Base-by-base conservation (phyloP, 2,888 invertebrate species). In the Euphydryas editha region DNA sequence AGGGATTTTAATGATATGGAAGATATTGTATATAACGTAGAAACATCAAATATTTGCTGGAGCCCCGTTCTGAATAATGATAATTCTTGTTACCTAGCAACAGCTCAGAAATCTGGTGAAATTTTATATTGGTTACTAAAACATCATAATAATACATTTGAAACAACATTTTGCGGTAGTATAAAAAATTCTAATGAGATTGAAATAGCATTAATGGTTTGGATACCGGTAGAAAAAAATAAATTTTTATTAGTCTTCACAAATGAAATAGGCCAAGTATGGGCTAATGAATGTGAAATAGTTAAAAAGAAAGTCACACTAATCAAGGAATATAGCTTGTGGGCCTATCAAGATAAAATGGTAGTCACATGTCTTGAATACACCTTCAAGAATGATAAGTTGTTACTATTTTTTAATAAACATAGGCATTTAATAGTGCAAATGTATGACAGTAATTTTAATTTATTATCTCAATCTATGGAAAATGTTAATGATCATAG, bases 271-370 rank as follows among this genome's bases (percentile, higher is more conserved):
- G 92, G 92, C 1, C 79, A 84, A 76, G 75, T 92, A 24, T 63
- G 76, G 59, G 69, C 73, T 0, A 75, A 79, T 37, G 72, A 84
- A 30, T 87, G 82, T 72, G 37, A 72, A 59, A 70, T 83, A 55
- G 67, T 75, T 6, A 72, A 78, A 24, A 67, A 75, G 44, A 62
- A 61, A 13, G 59, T 90, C 1, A 71, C 69, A 36, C 59, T 78
- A 42, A 21, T 74, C 17, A 68, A 78, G n/a, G 56, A 72, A 0
- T 66, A 77, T 17, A 59, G 60, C 5, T 51, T 88, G 36, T 92
- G 91, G 91, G 37, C 76, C 5, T 73, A 85, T 56, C 82, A 83
- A 73, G 92, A 92, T 62, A 84, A 77, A 74, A 91, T 90, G 88
- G 54, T 82, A 5, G 70, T 80, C 0, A 79, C 76, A 55, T 67